Conservation (phyloP, 2,113 vertebrate genomes). For the Bos indicus region DNA sequence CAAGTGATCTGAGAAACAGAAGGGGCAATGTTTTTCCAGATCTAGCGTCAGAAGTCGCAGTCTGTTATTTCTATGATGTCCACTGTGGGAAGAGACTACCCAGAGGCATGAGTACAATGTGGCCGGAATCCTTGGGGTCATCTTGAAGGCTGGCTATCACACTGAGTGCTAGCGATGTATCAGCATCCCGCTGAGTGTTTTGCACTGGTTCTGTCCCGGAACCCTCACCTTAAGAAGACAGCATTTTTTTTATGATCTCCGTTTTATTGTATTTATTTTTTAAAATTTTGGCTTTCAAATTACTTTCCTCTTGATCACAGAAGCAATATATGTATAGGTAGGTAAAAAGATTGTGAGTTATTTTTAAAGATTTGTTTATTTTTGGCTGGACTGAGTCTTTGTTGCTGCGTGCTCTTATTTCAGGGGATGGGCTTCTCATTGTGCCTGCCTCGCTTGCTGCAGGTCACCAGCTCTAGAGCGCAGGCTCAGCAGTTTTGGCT, state of each 20-base stretch:
- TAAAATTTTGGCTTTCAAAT: not conserved
- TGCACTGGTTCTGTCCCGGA: not conserved
- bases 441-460: not conserved
- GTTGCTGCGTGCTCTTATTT: not conserved
- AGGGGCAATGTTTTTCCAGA: not conserved
- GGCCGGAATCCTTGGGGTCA: not conserved
- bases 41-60: not conserved
- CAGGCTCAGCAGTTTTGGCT: not conserved
- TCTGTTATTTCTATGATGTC: not conserved
- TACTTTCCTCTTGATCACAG: not conserved
- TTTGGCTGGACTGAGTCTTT: not conserved
- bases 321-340: not conserved
- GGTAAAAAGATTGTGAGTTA: not conserved
- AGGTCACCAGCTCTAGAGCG: not conserved
- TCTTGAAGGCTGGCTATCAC: not conserved
- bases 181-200: not conserved
- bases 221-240: not conserved
- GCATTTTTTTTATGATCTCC: not conserved
- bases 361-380: not conserved
- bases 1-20: not conserved
- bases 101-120: not conserved
- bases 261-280: not conserved
- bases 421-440: not conserved
- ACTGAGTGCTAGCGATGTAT: rapidly evolving
- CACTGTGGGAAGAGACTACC: not conserved